Conservation (phyloP, 2,888 invertebrate genomes). For the Notodonta ziczac region DNA sequence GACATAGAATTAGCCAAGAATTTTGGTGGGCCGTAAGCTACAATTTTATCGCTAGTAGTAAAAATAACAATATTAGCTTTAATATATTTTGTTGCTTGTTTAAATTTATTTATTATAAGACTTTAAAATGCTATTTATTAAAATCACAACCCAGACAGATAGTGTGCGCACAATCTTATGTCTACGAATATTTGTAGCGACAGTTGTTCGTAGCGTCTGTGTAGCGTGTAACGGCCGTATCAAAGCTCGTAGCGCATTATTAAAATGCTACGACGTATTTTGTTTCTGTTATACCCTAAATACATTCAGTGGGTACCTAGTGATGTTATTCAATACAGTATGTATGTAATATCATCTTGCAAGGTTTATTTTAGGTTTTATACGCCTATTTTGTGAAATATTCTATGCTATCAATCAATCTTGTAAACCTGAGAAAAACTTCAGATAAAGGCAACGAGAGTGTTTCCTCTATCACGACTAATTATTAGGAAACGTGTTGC, state of each 20-base stretch:
- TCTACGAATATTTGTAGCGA: conserved; percentile 22
- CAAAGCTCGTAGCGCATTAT: conserved; percentile 49
- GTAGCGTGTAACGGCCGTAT: conserved; percentile 37
- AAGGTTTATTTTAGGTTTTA: neutral
- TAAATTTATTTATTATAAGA: no score
- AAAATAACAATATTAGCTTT: no score
- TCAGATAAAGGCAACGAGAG: no score
- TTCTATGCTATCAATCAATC: no score
- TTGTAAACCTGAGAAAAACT: no score
- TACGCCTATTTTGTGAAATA: no score
- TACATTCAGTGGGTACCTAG: neutral
- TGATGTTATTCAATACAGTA: neutral
- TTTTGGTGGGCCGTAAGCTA: no score
- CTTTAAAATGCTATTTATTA: neutral
- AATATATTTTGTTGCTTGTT: no score
- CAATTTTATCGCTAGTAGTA: no score
- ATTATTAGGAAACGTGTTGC: no score
- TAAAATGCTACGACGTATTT: conserved; percentile 32
- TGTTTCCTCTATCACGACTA: no score
- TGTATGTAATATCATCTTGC: neutral
- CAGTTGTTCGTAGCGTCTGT: conserved; percentile 45
- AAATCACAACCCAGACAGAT: conserved; percentile 9
- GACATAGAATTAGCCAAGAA: no score
- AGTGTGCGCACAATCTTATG: conserved; percentile 29
- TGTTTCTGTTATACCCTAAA: conserved; percentile 1